Evolutionary conservation across 1,140 invertebrate species (phyloP), one percentile per base, ranked within the genome.

Genomic region (Pararge aegeria): DNA sequence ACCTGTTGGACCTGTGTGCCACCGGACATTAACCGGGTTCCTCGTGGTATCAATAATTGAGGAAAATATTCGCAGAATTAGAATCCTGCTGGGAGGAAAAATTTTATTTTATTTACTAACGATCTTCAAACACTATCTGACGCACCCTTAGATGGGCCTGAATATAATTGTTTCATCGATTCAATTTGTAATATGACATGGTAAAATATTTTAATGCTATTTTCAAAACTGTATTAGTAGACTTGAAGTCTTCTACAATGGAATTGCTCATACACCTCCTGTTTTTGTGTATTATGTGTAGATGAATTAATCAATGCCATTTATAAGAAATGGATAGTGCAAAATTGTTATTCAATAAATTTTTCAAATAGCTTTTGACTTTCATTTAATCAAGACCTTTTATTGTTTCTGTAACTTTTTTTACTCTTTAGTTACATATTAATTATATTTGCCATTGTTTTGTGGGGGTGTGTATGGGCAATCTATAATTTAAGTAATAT

Each of bases 231-330:
- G 38, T 40, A 40, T 40, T 15, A 40, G 16, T 40, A 18, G 9
- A 40, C 5, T 15, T 40, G 5, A 40, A 15, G 16, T 16, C 13
- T 4, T 15, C 2, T 37, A 37, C 2, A 74, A 64, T 76, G 60
- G 68, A 86, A 88, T 87, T 87, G 86, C 86, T 89, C 86, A 89
- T 89, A 89, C 86, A 89, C 86, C 86, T 85, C 86, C 77, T 81
- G 69, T 78, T 66, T 68, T 69, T 78, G 67, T 83, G 69, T 82
- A 83, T 19, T 16, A 20, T 27, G 67, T 64, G 56, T 83, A 84
- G 74, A 58, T 65, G 66, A 74, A 70, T 77, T 67, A 73, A 64
- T 69, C 67, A 57, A 74, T 57, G 69, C 66, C 57, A 69, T 78
- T 75, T 71, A 72, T 69, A 69, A 70, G 70, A 71, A 79, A 75